Percentiles rank a stretch among this genome's conserved stretches.
phyloP scores from a whole-genome alignment of 2,888 invertebrate genomes.

The Neoitamus cyanurus region DNA sequence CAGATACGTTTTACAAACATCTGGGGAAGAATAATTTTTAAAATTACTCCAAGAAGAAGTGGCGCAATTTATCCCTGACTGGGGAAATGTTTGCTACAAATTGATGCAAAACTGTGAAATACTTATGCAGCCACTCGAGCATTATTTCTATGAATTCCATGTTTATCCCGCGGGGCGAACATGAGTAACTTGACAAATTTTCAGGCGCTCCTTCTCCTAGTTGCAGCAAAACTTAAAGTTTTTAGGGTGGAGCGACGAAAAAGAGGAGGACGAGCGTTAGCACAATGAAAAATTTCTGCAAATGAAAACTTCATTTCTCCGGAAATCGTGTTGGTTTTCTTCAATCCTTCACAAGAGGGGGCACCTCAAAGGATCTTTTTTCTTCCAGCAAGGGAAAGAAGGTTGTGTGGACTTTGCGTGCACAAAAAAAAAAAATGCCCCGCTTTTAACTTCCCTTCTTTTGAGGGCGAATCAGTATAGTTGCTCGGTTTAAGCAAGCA shows the following conservation, averaged over 20 bases:
- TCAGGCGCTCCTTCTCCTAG: not conserved
- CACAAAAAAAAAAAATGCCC: not conserved
- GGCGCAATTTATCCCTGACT: not conserved
- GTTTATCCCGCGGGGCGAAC: not conserved
- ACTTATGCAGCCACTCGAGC: slow-evolving; percentile 17
- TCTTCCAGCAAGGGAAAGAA: not conserved
- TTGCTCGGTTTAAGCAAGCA: slow-evolving; percentile 4
- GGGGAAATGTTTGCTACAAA: not conserved
- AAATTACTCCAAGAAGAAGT: not conserved
- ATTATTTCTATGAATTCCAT: slow-evolving; percentile 11
- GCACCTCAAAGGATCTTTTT: not conserved
- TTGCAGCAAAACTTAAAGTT: not conserved
- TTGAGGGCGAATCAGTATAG: not conserved
- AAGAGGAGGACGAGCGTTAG: not conserved
- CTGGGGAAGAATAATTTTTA: not conserved
- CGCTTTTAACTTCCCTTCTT: not conserved
- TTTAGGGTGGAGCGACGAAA: not conserved
- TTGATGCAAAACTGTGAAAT: not conserved
- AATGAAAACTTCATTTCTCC: not conserved
- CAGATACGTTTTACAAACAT: not conserved
- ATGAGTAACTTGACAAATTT: slow-evolving; percentile 20
- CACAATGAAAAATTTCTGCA: not conserved
- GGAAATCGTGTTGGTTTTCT: slow-evolving; percentile 10
- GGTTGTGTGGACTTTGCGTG: slow-evolving; percentile 7
- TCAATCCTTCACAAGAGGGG: not conserved